Base-by-base conservation (phyloP, 2,888 invertebrate genomes). In the Cepaea hortensis region DNA sequence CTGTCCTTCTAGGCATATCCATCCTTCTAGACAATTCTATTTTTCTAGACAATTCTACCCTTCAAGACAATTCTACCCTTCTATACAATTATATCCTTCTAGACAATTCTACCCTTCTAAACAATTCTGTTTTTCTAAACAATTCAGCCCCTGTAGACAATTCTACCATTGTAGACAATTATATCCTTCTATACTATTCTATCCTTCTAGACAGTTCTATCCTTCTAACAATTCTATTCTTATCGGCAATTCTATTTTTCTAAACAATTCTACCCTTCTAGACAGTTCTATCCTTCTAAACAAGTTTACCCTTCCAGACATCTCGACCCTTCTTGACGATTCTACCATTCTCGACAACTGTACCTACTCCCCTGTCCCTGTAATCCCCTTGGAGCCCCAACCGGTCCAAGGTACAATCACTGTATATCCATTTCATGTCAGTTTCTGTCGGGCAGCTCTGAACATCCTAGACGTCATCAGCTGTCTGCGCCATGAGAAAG, bases 391-490 rank as follows among this genome's bases (percentile, higher is more conserved):
- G 68, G 50, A 68, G 46, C 72, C 55, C 72, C 48, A 68, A 1
- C 70, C 55, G 23, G 70, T 72, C 81, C 81, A 70, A 68, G 81
- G 72, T 55, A 55, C 72, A 81, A 50, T 35, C 72, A 3, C 15
- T 70, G n/a, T 81, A 81, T 72, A 68, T 72, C 72, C 62, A 46
- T 83, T 83, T 79, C 86, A 86, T 76, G 77, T 76, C 86, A 86
- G 86, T 87, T 84, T 77, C 77, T 86, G 75, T 85, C 80, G 85
- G 65, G 84, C 96, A 98, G 98, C 98, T 93, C 96, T 98, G 93
- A 97, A 97, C 94, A 96, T 98, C 84, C 96, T 98, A 92, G 97
- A 98, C 93, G 96, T 97, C 92, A 96, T 94, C 62, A 79, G 89
- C 80, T 79, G 89, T 20, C 87, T 92, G 72, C 88, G 92, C 73